A percentile compares a stretch with the other conserved stretches of the same genome.
Evolutionary conservation across 2,888 invertebrate species (phyloP).

Genomic region (Epirrhoe alternata): DNA sequence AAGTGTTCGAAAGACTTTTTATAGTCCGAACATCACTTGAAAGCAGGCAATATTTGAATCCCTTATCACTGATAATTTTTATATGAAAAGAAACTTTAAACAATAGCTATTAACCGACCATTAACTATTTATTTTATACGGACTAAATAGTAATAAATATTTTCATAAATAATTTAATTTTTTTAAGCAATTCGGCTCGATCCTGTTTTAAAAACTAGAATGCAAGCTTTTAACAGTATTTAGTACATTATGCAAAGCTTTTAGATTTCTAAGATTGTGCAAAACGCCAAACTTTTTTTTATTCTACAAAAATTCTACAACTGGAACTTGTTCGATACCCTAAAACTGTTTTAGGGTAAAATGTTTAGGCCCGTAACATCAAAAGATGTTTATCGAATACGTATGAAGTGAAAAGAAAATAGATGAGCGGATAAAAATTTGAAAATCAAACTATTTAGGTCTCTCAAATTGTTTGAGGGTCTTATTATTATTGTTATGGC

Average conservation of each 20-base stretch:
- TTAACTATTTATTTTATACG: slow-evolving; percentile 37
- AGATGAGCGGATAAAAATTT: no score
- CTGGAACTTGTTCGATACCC: no score
- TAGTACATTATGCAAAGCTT: not conserved
- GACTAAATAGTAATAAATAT: slow-evolving; percentile 32
- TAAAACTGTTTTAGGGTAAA: no score
- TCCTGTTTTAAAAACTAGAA: not conserved
- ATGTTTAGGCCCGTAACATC: no score
- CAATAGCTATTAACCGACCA: slow-evolving; percentile 61
- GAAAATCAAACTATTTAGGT: no score
- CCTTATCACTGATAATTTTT: slow-evolving; percentile 70
- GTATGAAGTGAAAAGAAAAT: no score
- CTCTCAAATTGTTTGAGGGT: no score
- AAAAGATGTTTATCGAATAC: no score
- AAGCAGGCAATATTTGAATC: slow-evolving; percentile 13
- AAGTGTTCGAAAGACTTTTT: not conserved
- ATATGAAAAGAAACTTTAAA: slow-evolving; percentile 75
- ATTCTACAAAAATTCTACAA: no score
- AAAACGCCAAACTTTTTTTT: no score
- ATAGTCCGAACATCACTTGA: slow-evolving; percentile 9
- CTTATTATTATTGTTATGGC: no score
- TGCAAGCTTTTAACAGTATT: not conserved
- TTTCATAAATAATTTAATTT: slow-evolving; percentile 11
- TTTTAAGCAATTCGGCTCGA: not conserved
- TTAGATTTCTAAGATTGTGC: no score